Evolutionary conservation across 2,888 invertebrate species (phyloP), one percentile per base, ranked within the genome.

Genomic region (Azorinus chamasolen): DNA sequence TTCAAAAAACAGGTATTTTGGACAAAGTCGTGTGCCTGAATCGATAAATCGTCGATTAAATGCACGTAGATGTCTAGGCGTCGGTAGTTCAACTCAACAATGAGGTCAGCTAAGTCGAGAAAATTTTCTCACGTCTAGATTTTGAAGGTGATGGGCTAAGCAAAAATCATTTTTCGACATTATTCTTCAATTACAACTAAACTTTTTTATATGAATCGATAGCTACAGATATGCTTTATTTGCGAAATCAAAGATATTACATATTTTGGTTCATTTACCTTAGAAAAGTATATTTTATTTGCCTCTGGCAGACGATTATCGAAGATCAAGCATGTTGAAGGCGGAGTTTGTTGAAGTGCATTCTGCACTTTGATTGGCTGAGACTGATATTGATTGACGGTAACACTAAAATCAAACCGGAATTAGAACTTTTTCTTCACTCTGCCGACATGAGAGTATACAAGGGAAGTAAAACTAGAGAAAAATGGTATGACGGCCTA

Each of bases 41-140:
- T 24, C 16, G n/a, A 24, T 27, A 53, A 53, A 53, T 6, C 53
- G 10, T 3, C 4, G 27, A 2, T 32, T 32, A 6, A 32, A 4
- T 6, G 32, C 32, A 32, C 32, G 32, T 6, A 32, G 4, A 32
- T 71, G 53, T 65, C 55, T 54, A 65, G 48, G 66, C 70, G 79
- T 79, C 74, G 59, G 57, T 68, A 41, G 39, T 59, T 55, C 70
- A 61, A 66, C 58, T 68, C 46, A 71, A 79, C 79, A 79, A 79
- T 70, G 79, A 79, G 79, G 79, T 79, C 79, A 64, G 73, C 66
- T 70, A 74, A 74, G 79, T 74, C 54, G 65, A 62, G 50, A 55
- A 61, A 54, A 41, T 72, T 65, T 55, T 61, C 53, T 25, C 41
- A 50, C 70, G 39, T 48, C 27, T 22, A 16, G 25, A 20, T 46